Percentiles rank a stretch among this genome's conserved stretches.
Evolutionary conservation across 1,140 invertebrate genomes (phyloP).

Genomic region (Lasioglossum albipes): DNA sequence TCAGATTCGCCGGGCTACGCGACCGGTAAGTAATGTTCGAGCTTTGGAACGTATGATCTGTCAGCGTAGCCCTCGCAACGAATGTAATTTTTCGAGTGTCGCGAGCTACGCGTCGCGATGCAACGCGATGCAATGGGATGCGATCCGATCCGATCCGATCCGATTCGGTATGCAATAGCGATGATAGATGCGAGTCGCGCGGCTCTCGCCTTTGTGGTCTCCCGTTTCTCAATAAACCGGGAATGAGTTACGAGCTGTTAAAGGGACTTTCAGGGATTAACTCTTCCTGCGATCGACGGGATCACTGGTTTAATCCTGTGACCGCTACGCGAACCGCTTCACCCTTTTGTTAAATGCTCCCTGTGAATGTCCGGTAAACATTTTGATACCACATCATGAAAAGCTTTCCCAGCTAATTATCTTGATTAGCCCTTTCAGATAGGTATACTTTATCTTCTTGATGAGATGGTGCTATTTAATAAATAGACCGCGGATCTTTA

Average conservation of each 20-base stretch:
- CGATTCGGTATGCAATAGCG: slow-evolving; percentile 6
- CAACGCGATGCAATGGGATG: too few relatives aligned
- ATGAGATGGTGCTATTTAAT: too few relatives aligned
- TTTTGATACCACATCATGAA: not conserved
- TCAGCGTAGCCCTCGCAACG: slow-evolving; percentile 10
- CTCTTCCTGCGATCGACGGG: slow-evolving; percentile 9
- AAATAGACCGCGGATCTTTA: too few relatives aligned
- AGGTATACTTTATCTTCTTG: too few relatives aligned
- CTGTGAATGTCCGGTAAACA: not conserved
- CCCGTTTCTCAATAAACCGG: slow-evolving; percentile 29
- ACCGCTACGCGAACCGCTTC: not conserved
- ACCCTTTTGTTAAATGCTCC: not conserved
- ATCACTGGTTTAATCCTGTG: slow-evolving; percentile 15
- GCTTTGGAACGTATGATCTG: slow-evolving; percentile 29
- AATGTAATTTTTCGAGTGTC: slow-evolving; percentile 40
- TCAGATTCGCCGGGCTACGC: slow-evolving; percentile 25
- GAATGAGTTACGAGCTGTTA: slow-evolving; percentile 30
- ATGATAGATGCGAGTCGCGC: slow-evolving; percentile 18
- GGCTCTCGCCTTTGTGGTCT: not conserved
- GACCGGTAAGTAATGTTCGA: slow-evolving; percentile 31
- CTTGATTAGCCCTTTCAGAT: too few relatives aligned
- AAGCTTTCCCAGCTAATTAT: not conserved
- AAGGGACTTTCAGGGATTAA: slow-evolving; percentile 30
- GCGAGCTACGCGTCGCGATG: not conserved
- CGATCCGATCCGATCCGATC: too few relatives aligned